Conservation (phyloP, 2,113 vertebrate genomes). For the Myotis brandtii region DNA sequence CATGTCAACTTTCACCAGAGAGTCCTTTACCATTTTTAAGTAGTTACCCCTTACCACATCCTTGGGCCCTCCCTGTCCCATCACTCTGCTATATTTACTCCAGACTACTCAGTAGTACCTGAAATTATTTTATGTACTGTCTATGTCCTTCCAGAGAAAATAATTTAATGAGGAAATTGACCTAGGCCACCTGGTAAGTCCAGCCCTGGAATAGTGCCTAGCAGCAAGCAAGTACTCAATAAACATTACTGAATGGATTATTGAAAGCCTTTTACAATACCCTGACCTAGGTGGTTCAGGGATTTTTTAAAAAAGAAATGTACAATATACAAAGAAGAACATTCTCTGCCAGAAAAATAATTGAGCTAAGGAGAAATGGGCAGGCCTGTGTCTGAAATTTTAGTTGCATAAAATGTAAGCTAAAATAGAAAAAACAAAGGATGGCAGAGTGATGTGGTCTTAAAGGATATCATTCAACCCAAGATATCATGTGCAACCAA, state of each 20-base stretch:
- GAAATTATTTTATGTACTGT: background rate
- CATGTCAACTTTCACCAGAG: background rate
- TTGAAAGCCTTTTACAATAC: background rate
- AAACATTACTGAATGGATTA: background rate
- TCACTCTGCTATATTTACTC: background rate
- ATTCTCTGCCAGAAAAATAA: background rate
- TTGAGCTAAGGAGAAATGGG: background rate
- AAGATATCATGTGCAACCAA: background rate
- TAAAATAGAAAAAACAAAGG: background rate
- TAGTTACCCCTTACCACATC: background rate
- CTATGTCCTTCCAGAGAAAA: background rate
- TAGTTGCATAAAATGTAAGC: background rate
- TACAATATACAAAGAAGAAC: background rate
- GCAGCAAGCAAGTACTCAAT: background rate
- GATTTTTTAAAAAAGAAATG: background rate
- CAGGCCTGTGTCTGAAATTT: background rate
- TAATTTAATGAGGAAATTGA: background rate
- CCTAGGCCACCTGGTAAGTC: background rate
- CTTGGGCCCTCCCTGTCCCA: background rate
- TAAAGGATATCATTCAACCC: background rate
- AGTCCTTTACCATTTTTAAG: background rate
- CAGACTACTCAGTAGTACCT: background rate
- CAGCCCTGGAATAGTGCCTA: background rate
- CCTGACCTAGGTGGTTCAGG: background rate
- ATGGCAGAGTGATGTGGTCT: background rate